Base-by-base conservation (phyloP, 2,797 vertebrate species). In the Sebastes wilsoni region DNA sequence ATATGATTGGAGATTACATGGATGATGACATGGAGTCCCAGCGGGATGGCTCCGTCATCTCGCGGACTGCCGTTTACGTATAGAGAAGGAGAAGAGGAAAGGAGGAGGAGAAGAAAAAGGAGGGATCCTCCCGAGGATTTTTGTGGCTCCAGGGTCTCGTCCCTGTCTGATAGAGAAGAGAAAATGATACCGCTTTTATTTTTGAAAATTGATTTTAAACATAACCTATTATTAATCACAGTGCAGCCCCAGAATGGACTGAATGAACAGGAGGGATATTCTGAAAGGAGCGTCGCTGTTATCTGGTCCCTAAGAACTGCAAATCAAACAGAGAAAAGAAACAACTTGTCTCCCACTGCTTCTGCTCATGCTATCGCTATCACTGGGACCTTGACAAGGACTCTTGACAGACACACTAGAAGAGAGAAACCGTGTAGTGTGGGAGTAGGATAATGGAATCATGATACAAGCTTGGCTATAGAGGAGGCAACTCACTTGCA, bases 11-110 rank as follows among this genome's bases (percentile, higher is more conserved):
- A 71, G 92, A 87, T 55, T 96, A 96, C 83, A 66, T 96, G 4
- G 96, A 96, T 76, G 96, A 96, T 42, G 97, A 97, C 94, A 97
- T 98, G 97, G 97, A 98, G 92, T 98, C 97, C 18, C 97, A 97
- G 90, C 93, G 96, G 28, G 97, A 98, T 0, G 97, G 97, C 69
- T 98, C 97, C 0, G 96, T 98, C 90, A 98, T 98, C 91, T 98
- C 97, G n/a, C 95, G 97, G 93, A 96, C 96, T 91, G 97, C 97
- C 0, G 97, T 98, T 74, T 98, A 97, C 4, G 97, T 98, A 92
- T 97, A 96, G 81, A 90, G 65, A 28, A n/a, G 65, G 27, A 30
- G 25, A 66, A 38, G 64, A 27, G 22, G 58, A 66, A 12, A 52
- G 28, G 61, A 54, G 80, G 46, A 14, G 68, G 70, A 75, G 36